These are phyloP conservation scores for Tenebrio molitor DNA, from an alignment of 1,140 invertebrate genomes.

Conservation along the genomic window DNA sequence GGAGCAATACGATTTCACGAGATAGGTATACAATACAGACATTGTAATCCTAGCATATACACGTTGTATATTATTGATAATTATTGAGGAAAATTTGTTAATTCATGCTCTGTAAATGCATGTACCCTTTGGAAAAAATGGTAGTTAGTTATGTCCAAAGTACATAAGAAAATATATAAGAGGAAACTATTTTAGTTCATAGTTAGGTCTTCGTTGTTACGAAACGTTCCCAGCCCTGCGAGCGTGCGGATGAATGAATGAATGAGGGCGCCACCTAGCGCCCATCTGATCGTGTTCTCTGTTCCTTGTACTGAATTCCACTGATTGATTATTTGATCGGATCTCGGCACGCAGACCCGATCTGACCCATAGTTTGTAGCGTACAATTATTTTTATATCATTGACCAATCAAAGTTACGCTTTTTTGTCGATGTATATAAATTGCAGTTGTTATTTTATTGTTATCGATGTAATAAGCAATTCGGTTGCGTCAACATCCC, in stretches of 20 bases:
- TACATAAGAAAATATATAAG: slow-evolving; percentile 56
- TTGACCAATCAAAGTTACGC: slow-evolving; percentile 66
- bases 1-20: slow-evolving; percentile 62
- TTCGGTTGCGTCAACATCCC: slow-evolving; percentile 61
- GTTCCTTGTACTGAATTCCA: slow-evolving; percentile 49
- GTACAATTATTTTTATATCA: slow-evolving; percentile 64
- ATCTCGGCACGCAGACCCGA: neutral
- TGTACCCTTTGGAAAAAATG: slow-evolving; percentile 57
- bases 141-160: slow-evolving; percentile 64
- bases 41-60: slow-evolving; percentile 62
- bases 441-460: slow-evolving; percentile 66
- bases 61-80: slow-evolving; percentile 51
- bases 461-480: slow-evolving; percentile 63
- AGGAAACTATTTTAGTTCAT: slow-evolving; percentile 60
- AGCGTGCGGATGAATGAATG: slow-evolving; percentile 31
- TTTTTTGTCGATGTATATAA: slow-evolving; percentile 67
- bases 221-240: slow-evolving; percentile 33
- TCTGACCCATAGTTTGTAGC: slow-evolving; percentile 26
- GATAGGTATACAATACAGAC: slow-evolving; percentile 57
- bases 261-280: neutral
- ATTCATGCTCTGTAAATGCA: slow-evolving; percentile 64
- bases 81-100: slow-evolving; percentile 61
- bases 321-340: slow-evolving; percentile 31
- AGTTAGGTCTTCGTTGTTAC: slow-evolving; percentile 60
- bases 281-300: slow-evolving; percentile 47